Evolutionary conservation across 2,113 vertebrate genomes (phyloP), one percentile per base, ranked within the genome.

Genomic region (Oxygymnocypris stewartii): DNA sequence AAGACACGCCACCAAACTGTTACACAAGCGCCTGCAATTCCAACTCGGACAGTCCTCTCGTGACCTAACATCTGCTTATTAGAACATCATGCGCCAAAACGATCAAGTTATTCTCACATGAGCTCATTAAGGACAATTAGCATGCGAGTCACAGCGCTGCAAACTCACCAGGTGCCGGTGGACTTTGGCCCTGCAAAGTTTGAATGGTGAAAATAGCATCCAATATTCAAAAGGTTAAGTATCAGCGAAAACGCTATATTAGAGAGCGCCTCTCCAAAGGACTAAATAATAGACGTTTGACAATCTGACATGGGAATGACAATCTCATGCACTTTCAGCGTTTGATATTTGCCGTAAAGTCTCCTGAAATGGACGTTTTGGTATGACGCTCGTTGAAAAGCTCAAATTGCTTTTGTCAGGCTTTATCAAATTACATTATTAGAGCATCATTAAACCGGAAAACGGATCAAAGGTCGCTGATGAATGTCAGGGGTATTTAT

Each of bases 381-480:
- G 75, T 2, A 20, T 18, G 20, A 42, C 5, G 8, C 67, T 49
- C 20, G 12, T 42, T 16, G n/a, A 63, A 75, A 71, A 44, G 25
- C 25, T 59, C 13, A 9, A 75, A 82, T 86, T 31, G 28, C 78
- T 76, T 49, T 54, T 65, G 69, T 37, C 71, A 47, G 20, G 71
- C 42, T 75, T 63, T 87, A 82, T 76, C n/a, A 54, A 65, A 76
- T 86, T 81, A 84, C 20, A 57, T 71, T 84, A 84, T 74, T 59
- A 42, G 31, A n/a, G 47, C 49, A 11, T 20, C 69, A 28, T 42
- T 84, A 59, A n/a, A 59, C 47, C 31, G 31, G 82, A 74, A 35
- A 25, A 40, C 10, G 18, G 63, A 9, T 88, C 65, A 85, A 42
- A 82, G 71, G 77, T 59, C 31, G 18, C 42, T 77, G 73, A 85